Base-by-base conservation (phyloP, 2,797 vertebrate genomes). In the Chanos chanos region DNA sequence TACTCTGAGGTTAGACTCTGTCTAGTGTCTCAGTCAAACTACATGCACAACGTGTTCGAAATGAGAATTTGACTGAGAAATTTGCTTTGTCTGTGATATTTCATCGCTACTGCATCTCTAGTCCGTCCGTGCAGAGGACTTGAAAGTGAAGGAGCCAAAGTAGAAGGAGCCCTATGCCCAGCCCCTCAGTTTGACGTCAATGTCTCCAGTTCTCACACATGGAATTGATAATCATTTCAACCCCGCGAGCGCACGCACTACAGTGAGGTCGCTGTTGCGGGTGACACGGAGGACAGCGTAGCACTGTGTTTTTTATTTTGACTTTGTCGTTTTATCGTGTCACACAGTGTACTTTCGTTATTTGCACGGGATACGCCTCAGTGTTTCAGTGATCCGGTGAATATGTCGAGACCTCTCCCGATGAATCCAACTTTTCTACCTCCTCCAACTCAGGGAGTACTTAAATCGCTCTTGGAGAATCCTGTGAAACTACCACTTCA, bases 401-500 rank as follows among this genome's bases (percentile, higher is more conserved):
- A 85, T 77, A 93, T 93, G 92, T 86, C 92, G 72, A 88, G 91
- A 81, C 87, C 86, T 75, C 87, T 91, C 71, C 81, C 87, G 51
- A 75, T 92, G 77, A 91, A 91, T 57, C 84, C 90, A 73, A 83
- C 86, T 79, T 94, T 92, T 76, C 79, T 93, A 75, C 91, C 91
- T 79, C 86, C 90, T 77, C 89, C 90, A 73, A 90, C 88, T 60
- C 91, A 93, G 71, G 91, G 92, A 61, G 92, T 94, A 71, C 88
- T 94, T 75, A 93, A 92, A 74, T 93, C 92, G 43, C 85, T 94
- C 68, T 85, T 94, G 87, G 92, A 94, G 77, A 94, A 94, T 75
- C 92, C 92, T 12, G 85, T 93, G 77, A 94, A 92, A 77, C 88
- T 92, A 59, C 89, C 90, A 59, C 83, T 92, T 60, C 87, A 89